Evolutionary conservation across 1,140 invertebrate genomes (phyloP), one percentile per base, ranked within the genome.

Genomic region (Amyelois transitella): DNA sequence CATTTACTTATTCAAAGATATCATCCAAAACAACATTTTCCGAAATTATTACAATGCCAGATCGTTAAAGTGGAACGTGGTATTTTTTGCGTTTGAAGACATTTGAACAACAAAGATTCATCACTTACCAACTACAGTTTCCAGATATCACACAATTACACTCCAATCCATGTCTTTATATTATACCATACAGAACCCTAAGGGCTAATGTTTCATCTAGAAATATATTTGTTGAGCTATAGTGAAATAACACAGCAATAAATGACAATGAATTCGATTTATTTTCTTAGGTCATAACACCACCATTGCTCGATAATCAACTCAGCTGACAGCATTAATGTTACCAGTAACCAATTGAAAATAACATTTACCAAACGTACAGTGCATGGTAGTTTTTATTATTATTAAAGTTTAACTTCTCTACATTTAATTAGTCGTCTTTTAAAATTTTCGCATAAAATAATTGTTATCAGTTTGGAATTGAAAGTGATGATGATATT

Each of bases 221-320:
- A 43, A 55, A 20, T 53, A 51, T 50, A 58, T 48, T 58, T 55
- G 18, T 51, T 58, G 17, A 49, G 38, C 17, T 22, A 47, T 48
- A 58, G 44, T 51, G 48, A 55, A 55, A 55, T 45, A 58, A 55
- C 50, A 45, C 48, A 45, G 25, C 19, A 48, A 45, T 45, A 45
- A 53, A 48, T 51, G 21, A 48, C 57, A 64, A 49, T 60, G 51
- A 59, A 49, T 64, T 56, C 50, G 49, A 57, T 55, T 32, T 53
- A 58, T 48, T 48, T 45, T 45, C 58, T 57, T 53, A 58, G 63
- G 63, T 65, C 54, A 67, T 57, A 58, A 78, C 68, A 79, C 77
- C 75, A 84, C 78, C 78, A 81, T 83, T 75, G 58, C 70, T 74
- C 66, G 68, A 67, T 73, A 71, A 64, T 74, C 68, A 76, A 75